Base-by-base conservation (phyloP, 1,140 invertebrate genomes). In the Temnothorax curvispinosus region DNA sequence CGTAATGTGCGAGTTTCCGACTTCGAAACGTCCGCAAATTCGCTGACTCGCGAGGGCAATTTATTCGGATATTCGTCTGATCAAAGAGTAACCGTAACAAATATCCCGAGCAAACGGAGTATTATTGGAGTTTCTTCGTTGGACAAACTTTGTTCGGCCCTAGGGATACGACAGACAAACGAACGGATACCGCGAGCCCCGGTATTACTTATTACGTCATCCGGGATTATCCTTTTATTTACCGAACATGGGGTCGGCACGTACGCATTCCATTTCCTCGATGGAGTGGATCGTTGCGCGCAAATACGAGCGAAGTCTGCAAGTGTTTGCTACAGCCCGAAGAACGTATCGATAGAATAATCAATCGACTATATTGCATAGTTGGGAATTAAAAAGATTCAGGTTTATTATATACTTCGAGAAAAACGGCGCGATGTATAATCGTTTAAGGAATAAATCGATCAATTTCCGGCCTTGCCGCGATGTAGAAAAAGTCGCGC, bases 81-180 rank as follows among this genome's bases (percentile, higher is more conserved):
- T 81, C 52, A 81, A 56, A n/a, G 50, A 71, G 50, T 69, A 81
- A 81, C 65, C 78, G 41, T 80, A 81, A 71, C 65, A 81, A 81
- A 81, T 81, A 81, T 71, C 64, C 32, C 38, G 64, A 44, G 18
- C 38, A 47, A 81, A 72, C 52, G 27, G 21, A 50, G 54, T 60
- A 60, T 74, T 82, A 82, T 72, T 60, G 52, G 72, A 72, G 52
- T 60, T 71, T 21, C 67, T 47, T 11, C 41, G 54, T 58, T 72
- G 54, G 21, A 47, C 41, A 82, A 82, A 82, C 80, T 47, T 60
- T 52, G 67, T 47, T 44, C 52, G 27, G 11, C 54, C 54, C 67
- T 72, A 21, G 38, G 41, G 18, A 6, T 44, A n/a, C 7, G 27
- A 47, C 56, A 27, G 52, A 81, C 78, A 81, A 71, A 81, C 58